These are phyloP conservation scores for Nyctereutes procyonoides DNA, from an alignment of 2,113 vertebrate genomes.

Conservation along the genomic window DNA sequence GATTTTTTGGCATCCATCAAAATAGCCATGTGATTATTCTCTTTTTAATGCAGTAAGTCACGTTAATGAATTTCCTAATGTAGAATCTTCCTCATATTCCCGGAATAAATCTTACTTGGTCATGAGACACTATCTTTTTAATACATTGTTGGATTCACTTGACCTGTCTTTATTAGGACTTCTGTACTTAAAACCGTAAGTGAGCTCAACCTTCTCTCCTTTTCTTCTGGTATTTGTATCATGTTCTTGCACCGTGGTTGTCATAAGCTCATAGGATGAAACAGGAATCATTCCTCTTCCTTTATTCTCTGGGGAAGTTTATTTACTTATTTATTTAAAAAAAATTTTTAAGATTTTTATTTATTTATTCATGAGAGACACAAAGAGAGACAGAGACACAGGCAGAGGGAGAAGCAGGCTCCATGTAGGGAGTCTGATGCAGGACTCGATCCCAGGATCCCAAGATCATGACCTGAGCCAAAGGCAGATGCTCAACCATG, in stretches of 20 bases:
- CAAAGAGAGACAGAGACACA: too few relatives aligned
- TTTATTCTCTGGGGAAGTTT: too few relatives aligned
- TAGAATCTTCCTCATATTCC: not conserved
- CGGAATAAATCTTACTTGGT: not conserved
- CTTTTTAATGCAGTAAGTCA: not conserved
- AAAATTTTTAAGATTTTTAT: too few relatives aligned
- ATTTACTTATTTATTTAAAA: too few relatives aligned
- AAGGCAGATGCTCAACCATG: too few relatives aligned
- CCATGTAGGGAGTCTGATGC: too few relatives aligned
- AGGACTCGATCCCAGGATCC: too few relatives aligned
- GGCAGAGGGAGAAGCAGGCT: too few relatives aligned
- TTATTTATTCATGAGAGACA: too few relatives aligned
- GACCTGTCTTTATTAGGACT: not conserved
- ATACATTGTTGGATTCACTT: not conserved
- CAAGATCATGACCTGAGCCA: too few relatives aligned
- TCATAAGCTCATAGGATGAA: not conserved
- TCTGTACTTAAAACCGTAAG: not conserved
- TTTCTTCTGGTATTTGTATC: not conserved
- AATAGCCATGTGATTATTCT: not conserved
- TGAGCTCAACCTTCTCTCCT: not conserved
- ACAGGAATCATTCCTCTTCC: too few relatives aligned
- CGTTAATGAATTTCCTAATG: not conserved
- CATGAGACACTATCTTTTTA: not conserved
- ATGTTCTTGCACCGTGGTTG: not conserved
- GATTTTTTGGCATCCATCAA: not conserved